Base-by-base conservation (phyloP, 1,140 invertebrate species). In the Euura lappo region DNA sequence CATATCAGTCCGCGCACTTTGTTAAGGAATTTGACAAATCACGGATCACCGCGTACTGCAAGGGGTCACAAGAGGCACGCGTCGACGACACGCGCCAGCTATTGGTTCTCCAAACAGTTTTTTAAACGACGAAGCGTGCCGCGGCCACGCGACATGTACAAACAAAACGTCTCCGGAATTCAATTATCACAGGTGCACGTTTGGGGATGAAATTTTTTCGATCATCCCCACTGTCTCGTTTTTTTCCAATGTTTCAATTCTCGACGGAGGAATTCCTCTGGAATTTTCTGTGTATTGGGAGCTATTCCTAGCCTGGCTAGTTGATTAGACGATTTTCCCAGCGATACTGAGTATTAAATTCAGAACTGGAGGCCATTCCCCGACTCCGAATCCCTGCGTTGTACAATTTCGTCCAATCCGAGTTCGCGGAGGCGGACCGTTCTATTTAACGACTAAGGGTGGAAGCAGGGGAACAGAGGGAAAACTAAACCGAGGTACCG, bases 401-500 rank as follows among this genome's bases (percentile, higher is more conserved):
- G 76, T 74, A 10, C 76, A 76, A 47, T 78, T 79, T 80, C 80
- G 83, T 79, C 81, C 81, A 82, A 82, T 81, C 69, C 72, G 71
- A 71, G 75, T 47, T 76, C 68, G 46, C 77, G 80, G 75, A 76
- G 77, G 79, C 77, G 71, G 60, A 45, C 72, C 74, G 74, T 67
- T 72, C 74, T 73, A 67, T 72, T 73, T 71, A 71, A 71, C 74
- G 71, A 75, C 71, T 8, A 60, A 60, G 6, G 51, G 51, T 60
- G 51, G 51, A 60, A 60, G 51, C 51, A 60, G 51, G 51, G 51
- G 51, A 60, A 60, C 76, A 68, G 71, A 68, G 70, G 77, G 83
- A 84, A 82, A 79, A 80, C 77, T 76, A 78, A 83, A 79, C 75
- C 76, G 77, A 75, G 72, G 83, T 72, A 71, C 78, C 84, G 84